Conservation (phyloP, 1,140 invertebrate species). For the Drosophila pseudoobscura region DNA sequence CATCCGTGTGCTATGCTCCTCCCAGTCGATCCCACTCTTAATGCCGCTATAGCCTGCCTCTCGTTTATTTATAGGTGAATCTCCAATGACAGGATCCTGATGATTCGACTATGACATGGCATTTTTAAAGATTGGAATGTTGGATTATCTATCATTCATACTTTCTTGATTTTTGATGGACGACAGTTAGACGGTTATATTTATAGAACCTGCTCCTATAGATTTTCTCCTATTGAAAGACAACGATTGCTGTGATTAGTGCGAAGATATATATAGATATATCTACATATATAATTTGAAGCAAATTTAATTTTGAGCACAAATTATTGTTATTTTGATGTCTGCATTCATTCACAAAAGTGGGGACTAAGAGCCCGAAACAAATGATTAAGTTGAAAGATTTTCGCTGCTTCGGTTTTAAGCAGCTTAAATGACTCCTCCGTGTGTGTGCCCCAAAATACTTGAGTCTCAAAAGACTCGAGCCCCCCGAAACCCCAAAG, state of each 20-base stretch:
- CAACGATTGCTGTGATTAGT: constrained; percentile 5
- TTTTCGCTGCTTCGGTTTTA: constrained; percentile 26
- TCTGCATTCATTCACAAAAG: constrained; percentile 79
- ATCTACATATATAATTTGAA: constrained; percentile 34
- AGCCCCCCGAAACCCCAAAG: background rate
- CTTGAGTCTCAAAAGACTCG: no score
- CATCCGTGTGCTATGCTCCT: constrained; percentile 8
- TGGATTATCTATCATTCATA: background rate
- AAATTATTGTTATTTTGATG: constrained; percentile 80
- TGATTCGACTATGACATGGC: no score
- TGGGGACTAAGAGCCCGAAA: constrained; percentile 28
- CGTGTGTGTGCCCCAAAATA: no score
- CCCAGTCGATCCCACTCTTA: constrained; percentile 5
- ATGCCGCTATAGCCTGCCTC: background rate
- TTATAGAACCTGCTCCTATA: constrained; percentile 10
- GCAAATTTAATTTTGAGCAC: constrained; percentile 38
- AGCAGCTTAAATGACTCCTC: constrained; percentile 34
- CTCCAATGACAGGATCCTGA: no score
- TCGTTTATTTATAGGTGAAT: no score
- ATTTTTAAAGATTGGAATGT: background rate
- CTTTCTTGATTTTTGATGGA: constrained; percentile 28
- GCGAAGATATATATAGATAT: constrained; percentile 13
- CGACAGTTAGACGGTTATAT: constrained; percentile 21
- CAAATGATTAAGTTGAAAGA: constrained; percentile 29
- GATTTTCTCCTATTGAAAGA: background rate